Base-by-base conservation (phyloP, 2,113 vertebrate species). In the Boulengeromyrus knoepffleri region DNA sequence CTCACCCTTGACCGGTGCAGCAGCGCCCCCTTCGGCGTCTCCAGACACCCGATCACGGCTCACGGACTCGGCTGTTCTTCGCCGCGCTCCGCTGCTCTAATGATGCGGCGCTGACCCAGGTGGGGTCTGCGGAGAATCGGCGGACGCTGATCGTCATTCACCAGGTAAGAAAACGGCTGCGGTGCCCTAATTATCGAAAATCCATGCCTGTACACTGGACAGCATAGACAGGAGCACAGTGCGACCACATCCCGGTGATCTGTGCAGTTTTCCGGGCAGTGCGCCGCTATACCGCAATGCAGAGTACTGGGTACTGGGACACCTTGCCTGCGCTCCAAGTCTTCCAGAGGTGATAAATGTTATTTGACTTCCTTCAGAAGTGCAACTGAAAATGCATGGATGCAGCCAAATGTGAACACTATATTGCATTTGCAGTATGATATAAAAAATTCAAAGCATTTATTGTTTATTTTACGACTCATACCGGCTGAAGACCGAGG, bases 241-340 rank as follows among this genome's bases (percentile, higher is more conserved):
- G 36, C 62, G 45, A 49, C 62, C 39, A 52, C 88, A 92, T 92
- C 92, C 62, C 92, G 93, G 90, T 90, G 88, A 19, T 83, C 10
- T 47, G 53, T 50, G 87, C 24, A 47, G 87, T 24, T 46, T 50
- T 15, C 19, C 12, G 2, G 12, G 56, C n/a, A 15, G 5, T 5
- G 88, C 85, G 70, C 27, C 24, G 80, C 62, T 94, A 93, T 96
- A 96, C 95, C 95, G 96, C 96, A 96, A 93, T 96, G 96, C 96
- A 96, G 96, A 93, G 90, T 92, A 83, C 90, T 17, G 90, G 24
- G 13, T 52, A 42, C 86, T 39, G 46, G 31, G 46, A 77, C 58
- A 86, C 39, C 89, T 8, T 13, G 85, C 53, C 12, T 46, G 66
- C 27, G 47, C 49, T 46, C 56, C 56, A 45, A 74, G 45, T 70